Evolutionary conservation across 2,888 invertebrate species (phyloP).

Genomic region (Desoria tigrina): DNA sequence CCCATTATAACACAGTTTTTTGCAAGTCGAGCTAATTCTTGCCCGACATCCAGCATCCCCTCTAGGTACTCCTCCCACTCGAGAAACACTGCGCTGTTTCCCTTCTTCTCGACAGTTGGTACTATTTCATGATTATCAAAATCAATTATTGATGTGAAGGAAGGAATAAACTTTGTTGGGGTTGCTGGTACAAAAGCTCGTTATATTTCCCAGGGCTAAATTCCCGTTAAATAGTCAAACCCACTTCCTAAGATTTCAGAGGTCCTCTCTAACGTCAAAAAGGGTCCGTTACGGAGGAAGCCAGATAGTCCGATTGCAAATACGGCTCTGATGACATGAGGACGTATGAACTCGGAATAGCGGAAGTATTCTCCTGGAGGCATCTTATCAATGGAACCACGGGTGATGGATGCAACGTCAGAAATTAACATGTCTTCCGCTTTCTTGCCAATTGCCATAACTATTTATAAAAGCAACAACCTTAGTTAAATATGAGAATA

Average conservation of each 20-base stretch:
- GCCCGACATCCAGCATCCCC: slow-evolving; percentile 13
- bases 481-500: neutral
- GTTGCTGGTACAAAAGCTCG: no score
- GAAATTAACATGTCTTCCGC: neutral
- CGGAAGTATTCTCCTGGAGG: slow-evolving; percentile 8
- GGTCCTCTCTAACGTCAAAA: neutral
- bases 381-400: neutral
- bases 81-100: slow-evolving; percentile 1
- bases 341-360: slow-evolving; percentile 12
- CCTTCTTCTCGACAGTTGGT: slow-evolving; percentile 7
- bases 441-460: neutral
- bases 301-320: slow-evolving; percentile 6
- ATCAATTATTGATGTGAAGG: neutral
- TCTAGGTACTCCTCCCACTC: slow-evolving; percentile 19
- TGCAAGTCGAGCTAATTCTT: slow-evolving; percentile 14
- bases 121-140: neutral
- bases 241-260: neutral
- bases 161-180: no score
- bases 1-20: slow-evolving; percentile 19
- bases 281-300: slow-evolving; percentile 7
- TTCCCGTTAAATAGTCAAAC: no score
- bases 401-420: neutral
- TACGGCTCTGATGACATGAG: neutral
- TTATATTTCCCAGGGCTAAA: no score
- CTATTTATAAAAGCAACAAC: neutral